Conservation (phyloP, 2,888 invertebrate species). For the Atrina japonica region DNA sequence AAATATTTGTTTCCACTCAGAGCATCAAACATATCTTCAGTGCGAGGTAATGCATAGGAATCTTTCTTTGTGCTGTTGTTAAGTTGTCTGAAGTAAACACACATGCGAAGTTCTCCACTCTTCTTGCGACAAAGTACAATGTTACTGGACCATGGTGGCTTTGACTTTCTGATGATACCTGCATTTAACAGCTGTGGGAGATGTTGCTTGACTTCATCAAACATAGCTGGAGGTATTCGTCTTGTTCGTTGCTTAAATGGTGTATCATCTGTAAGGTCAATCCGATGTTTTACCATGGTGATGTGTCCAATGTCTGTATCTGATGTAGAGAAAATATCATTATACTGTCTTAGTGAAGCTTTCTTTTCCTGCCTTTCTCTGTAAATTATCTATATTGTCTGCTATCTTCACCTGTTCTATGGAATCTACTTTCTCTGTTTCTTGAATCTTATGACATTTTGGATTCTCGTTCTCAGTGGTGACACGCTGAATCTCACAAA, state of each 20-base stretch:
- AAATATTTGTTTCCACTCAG: conserved; percentile 32
- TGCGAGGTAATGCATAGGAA: too few species aligned
- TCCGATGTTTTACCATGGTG: conserved; percentile 37
- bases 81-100: conserved; percentile 26
- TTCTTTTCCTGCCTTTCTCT: not conserved
- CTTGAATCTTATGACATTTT: not conserved
- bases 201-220: conserved; percentile 41
- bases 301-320: conserved; percentile 24
- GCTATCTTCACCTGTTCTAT: not conserved
- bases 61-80: conserved; percentile 36
- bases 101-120: conserved; percentile 30
- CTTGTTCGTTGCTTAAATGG: conserved; percentile 38
- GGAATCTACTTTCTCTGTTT: not conserved
- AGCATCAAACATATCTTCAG: conserved; percentile 26
- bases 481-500: not conserved
- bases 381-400: not conserved
- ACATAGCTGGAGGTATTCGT: conserved; percentile 35
- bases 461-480: not conserved
- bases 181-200: conserved; percentile 36
- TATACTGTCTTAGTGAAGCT: conserved; percentile 8
- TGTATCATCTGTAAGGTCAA: conserved; percentile 33
- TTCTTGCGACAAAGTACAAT: conserved; percentile 29
- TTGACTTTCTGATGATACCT: conserved; percentile 26
- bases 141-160: conserved; percentile 31
- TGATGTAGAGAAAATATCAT: conserved; percentile 24